Conservation (phyloP, 2,113 vertebrate genomes). For the Hystrix brachyura region DNA sequence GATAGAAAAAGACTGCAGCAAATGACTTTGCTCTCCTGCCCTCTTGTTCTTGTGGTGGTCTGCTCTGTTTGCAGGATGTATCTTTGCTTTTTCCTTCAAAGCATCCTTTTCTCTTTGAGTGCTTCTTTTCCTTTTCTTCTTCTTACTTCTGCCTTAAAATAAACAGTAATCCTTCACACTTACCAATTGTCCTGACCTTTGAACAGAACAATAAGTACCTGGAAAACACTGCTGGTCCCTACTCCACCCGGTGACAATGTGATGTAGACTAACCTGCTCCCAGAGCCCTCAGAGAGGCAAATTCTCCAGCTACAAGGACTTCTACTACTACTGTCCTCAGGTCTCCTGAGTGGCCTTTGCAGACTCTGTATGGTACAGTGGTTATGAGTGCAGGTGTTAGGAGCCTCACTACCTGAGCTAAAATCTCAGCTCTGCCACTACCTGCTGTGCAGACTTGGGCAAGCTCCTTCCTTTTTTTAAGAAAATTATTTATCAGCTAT, state of each 20-base stretch:
- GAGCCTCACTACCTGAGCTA: not conserved
- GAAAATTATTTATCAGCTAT: not conserved
- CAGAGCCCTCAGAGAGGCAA: not conserved
- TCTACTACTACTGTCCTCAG: not conserved
- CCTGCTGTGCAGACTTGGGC: not conserved
- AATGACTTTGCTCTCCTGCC: no score
- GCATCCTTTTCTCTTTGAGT: not conserved
- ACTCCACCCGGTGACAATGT: not conserved
- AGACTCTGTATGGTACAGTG: not conserved
- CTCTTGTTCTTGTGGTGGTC: not conserved
- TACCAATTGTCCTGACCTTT: not conserved
- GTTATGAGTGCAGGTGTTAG: not conserved
- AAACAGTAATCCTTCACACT: not conserved
- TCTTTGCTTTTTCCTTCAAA: not conserved
- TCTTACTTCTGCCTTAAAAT: not conserved
- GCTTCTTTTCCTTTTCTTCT: not conserved
- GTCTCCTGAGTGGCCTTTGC: not conserved
- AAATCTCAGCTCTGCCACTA: not conserved
- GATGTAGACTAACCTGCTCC: not conserved
- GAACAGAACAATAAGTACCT: not conserved
- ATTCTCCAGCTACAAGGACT: rapidly evolving
- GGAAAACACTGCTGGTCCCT: not conserved
- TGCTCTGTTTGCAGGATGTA: not conserved
- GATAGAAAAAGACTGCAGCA: not conserved
- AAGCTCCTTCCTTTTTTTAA: not conserved